Percentiles rank a stretch among this genome's conserved stretches.
Evolutionary conservation across 2,888 invertebrate genomes (phyloP).

Genomic region (Lepidochrysops patricia): DNA sequence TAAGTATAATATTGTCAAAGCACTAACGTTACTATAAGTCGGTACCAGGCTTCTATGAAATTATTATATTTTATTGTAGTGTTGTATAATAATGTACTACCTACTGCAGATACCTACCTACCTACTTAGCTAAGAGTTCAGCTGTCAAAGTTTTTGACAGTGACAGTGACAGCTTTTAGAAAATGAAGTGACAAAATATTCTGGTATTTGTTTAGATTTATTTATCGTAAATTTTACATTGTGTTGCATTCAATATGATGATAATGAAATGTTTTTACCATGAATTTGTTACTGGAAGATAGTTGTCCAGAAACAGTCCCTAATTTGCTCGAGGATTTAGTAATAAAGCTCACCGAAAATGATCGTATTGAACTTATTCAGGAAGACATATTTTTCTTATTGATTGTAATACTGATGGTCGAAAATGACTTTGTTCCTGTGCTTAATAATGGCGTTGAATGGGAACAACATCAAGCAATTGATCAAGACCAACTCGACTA

Average conservation of each 20-base stretch:
- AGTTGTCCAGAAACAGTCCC: constrained; percentile 47
- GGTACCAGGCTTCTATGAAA: too few relatives aligned
- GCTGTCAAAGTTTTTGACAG: too few relatives aligned
- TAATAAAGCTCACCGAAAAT: constrained; percentile 35
- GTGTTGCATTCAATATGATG: background rate
- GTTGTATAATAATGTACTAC: too few relatives aligned
- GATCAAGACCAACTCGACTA: constrained; percentile 33
- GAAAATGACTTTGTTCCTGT: constrained; percentile 54
- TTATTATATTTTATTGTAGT: too few relatives aligned
- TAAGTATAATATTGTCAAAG: too few relatives aligned
- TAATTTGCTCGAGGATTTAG: constrained; percentile 38
- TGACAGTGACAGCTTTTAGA: background rate
- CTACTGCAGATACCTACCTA: too few relatives aligned
- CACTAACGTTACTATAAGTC: too few relatives aligned
- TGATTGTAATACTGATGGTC: constrained; percentile 47
- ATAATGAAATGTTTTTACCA: constrained; percentile 6
- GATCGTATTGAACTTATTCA: constrained; percentile 40
- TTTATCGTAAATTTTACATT: background rate
- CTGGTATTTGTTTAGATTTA: background rate
- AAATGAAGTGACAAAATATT: background rate
- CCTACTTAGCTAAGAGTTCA: too few relatives aligned
- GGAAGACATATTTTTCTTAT: constrained; percentile 51
- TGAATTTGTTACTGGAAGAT: constrained; percentile 40
- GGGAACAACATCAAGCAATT: constrained; percentile 30
- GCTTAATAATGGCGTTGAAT: constrained; percentile 29